Evolutionary conservation across 64 coral and sea anemone species (phyloP).

Genomic region (Orbicella faveolata): DNA sequence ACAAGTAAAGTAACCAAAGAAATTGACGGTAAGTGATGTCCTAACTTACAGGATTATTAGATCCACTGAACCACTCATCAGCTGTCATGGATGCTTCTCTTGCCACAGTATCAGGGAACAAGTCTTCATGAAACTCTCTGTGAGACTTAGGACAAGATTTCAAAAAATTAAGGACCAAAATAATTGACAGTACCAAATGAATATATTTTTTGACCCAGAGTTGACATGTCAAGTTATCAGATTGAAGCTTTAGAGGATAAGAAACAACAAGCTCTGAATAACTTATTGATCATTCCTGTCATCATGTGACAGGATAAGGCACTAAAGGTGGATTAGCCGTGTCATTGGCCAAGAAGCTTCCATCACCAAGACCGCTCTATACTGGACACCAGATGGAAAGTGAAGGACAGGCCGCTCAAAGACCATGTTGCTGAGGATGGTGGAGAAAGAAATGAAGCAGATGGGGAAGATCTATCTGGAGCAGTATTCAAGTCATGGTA

Average conservation of each 20-base stretch:
- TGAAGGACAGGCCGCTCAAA: too few relatives aligned
- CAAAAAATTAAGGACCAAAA: neutral
- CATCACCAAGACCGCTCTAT: too few relatives aligned
- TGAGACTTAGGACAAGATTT: constrained; percentile 54
- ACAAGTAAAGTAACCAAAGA: neutral
- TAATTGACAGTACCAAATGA: neutral
- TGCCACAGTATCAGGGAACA: constrained; percentile 83
- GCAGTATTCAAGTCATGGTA: too few relatives aligned
- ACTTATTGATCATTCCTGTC: neutral
- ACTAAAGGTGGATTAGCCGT: too few relatives aligned
- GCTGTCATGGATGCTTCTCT: constrained; percentile 86
- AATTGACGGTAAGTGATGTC: neutral
- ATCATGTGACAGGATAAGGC: neutral
- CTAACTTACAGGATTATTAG: constrained; percentile 56
- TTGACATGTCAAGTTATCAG: neutral
- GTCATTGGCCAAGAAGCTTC: too few relatives aligned
- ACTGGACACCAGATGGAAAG: too few relatives aligned
- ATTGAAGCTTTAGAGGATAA: neutral
- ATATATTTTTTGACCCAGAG: too few relatives aligned
- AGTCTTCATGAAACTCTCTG: constrained; percentile 82
- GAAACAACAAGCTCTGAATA: neutral
- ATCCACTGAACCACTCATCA: constrained; percentile 82
- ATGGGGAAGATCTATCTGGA: too few relatives aligned
- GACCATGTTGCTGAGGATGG: too few relatives aligned
- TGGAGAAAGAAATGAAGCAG: too few relatives aligned